Percentiles rank a stretch among this genome's conserved stretches.
These are phyloP conservation scores for Fistularia tabacaria DNA, from an alignment of 2,797 vertebrate species.

Conservation along the genomic window DNA sequence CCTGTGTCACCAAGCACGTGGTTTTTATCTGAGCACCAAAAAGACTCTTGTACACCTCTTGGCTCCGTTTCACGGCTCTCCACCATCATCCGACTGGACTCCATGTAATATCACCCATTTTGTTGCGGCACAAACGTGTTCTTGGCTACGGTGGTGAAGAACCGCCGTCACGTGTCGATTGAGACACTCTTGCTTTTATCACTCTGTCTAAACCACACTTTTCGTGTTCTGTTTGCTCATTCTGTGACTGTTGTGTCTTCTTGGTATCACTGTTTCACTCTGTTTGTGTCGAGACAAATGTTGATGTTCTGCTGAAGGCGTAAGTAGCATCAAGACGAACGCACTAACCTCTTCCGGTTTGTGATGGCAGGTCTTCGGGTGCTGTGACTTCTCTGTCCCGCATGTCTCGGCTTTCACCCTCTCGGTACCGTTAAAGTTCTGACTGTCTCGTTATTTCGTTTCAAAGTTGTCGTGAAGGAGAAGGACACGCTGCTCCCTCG, in stretches of 20 bases:
- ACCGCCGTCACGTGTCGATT: background rate
- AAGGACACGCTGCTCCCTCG: slow-evolving; percentile 28
- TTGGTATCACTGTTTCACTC: background rate
- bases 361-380: slow-evolving; percentile 7
- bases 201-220: background rate
- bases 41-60: background rate
- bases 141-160: no score
- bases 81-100: slow-evolving; percentile 12
- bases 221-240: slow-evolving; percentile 13
- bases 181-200: background rate
- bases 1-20: slow-evolving; percentile 36
- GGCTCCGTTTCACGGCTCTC: background rate
- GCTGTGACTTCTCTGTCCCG: slow-evolving; percentile 18
- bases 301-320: background rate
- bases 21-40: slow-evolving; percentile 8
- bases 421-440: slow-evolving; percentile 24
- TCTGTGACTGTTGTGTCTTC: slow-evolving; percentile 17
- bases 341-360: slow-evolving; percentile 10
- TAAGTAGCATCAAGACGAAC: background rate
- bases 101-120: slow-evolving; percentile 53
- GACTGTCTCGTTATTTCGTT: slow-evolving; percentile 48
- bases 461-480: slow-evolving; percentile 60
- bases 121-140: slow-evolving; percentile 38
- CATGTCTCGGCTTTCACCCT: slow-evolving; percentile 18
- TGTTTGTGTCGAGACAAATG: background rate